phyloP scores from a whole-genome alignment of 2,888 invertebrate species.

The Cheilosia scutellata region DNA sequence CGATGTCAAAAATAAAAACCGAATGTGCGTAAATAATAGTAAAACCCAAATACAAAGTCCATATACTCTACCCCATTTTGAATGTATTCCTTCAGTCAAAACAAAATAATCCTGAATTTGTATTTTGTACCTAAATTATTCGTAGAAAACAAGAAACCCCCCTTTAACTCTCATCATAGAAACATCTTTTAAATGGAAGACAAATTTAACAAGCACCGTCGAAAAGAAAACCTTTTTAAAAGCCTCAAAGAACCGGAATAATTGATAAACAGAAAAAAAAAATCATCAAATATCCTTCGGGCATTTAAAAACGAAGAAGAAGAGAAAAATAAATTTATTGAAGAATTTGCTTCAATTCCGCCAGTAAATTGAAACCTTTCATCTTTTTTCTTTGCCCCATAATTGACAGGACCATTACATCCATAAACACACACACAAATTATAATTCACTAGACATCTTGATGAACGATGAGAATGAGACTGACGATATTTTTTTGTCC shows the following conservation, averaged over 20 bases:
- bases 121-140: background rate
- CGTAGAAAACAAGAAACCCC: background rate
- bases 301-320: slow-evolving; percentile 18
- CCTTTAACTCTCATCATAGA: background rate
- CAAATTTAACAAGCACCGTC: slow-evolving; percentile 30
- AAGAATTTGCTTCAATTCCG: slow-evolving; percentile 12
- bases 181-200: slow-evolving; percentile 25
- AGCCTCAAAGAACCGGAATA: slow-evolving; percentile 8
- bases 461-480: slow-evolving; percentile 10
- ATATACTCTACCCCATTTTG: no score
- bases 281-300: slow-evolving; percentile 51
- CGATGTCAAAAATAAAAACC: no score
- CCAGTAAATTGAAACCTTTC: slow-evolving; percentile 14
- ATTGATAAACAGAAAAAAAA: slow-evolving; percentile 13
- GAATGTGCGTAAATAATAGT: no score
- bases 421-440: slow-evolving; percentile 2
- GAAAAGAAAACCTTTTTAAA: slow-evolving; percentile 38
- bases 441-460: background rate
- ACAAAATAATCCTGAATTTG: no score
- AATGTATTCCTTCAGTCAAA: no score
- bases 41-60: no score
- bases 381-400: slow-evolving; percentile 14
- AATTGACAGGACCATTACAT: slow-evolving; percentile 58
- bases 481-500: background rate
- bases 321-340: slow-evolving; percentile 37